A percentile compares a stretch with the other conserved stretches of the same genome.
These are phyloP conservation scores for Herpetotheres cachinnans DNA, from an alignment of 2,113 vertebrate species.

Conservation along the genomic window DNA sequence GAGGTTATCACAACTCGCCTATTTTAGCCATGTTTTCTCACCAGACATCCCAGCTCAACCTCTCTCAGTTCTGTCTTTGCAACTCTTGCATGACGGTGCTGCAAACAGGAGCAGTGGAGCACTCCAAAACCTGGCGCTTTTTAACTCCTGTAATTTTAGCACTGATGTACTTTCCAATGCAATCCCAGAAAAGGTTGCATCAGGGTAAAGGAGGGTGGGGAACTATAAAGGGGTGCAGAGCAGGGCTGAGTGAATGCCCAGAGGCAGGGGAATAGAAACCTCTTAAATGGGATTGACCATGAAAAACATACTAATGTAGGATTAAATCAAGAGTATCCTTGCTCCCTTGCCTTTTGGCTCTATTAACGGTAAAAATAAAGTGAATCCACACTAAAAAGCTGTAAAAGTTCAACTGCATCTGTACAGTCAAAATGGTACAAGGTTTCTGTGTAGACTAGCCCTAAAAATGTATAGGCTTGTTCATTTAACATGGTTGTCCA, in stretches of 20 bases:
- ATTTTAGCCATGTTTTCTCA: neutral
- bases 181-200: neutral
- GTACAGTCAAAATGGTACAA: neutral
- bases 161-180: neutral
- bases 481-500: neutral
- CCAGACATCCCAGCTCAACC: neutral
- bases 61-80: neutral
- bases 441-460: neutral
- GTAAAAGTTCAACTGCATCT: neutral
- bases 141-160: neutral
- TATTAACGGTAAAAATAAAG: neutral
- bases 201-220: neutral
- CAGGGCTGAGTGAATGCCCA: neutral
- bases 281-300: neutral
- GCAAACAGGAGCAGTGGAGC: neutral
- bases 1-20: neutral
- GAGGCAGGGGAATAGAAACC: neutral
- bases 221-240: neutral
- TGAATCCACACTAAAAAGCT: neutral
- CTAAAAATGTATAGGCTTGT: neutral
- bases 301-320: neutral
- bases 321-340: neutral
- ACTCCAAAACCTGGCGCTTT: accelerated
- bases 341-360: neutral
- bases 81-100: neutral